These are phyloP conservation scores for Stegastes partitus DNA, from an alignment of 2,113 vertebrate species.

Conservation along the genomic window DNA sequence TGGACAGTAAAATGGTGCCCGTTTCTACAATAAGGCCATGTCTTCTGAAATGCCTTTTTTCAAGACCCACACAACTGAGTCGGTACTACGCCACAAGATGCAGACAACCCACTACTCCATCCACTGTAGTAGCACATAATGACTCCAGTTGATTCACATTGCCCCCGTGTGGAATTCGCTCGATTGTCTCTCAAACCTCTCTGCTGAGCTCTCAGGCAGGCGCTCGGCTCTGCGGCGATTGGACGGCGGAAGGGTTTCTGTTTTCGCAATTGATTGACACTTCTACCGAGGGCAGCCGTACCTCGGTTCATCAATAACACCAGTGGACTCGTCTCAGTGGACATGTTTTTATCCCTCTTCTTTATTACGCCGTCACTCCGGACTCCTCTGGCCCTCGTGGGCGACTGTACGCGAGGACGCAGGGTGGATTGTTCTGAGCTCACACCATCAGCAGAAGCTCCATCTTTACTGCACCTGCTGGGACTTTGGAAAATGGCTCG, in stretches of 20 bases:
- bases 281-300: conserved; percentile 13
- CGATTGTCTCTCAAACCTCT: conserved; percentile 48
- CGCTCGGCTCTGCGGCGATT: conserved; percentile 38
- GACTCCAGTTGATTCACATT: conserved; percentile 63
- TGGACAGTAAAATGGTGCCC: conserved; percentile 91
- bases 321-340: conserved; percentile 65
- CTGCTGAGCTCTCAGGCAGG: conserved; percentile 67
- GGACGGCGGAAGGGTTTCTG: conserved; percentile 34
- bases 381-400: conserved; percentile 35
- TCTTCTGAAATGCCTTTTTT: conserved; percentile 92
- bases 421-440: conserved; percentile 50
- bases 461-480: conserved; percentile 53
- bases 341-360: conserved; percentile 53
- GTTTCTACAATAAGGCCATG: conserved; percentile 88
- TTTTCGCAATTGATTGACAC: conserved; percentile 34
- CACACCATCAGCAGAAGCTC: conserved; percentile 35
- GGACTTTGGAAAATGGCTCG: conserved; percentile 43
- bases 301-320: conserved; percentile 43
- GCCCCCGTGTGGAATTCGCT: conserved; percentile 59
- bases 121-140: conserved; percentile 76
- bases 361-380: conserved; percentile 43
- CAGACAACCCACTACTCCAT: conserved; percentile 74
- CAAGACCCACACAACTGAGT: conserved; percentile 79
- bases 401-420: conserved; percentile 24
- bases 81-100: conserved; percentile 65